phyloP scores from a whole-genome alignment of 2,888 invertebrate species.

The Orgyia antiqua region DNA sequence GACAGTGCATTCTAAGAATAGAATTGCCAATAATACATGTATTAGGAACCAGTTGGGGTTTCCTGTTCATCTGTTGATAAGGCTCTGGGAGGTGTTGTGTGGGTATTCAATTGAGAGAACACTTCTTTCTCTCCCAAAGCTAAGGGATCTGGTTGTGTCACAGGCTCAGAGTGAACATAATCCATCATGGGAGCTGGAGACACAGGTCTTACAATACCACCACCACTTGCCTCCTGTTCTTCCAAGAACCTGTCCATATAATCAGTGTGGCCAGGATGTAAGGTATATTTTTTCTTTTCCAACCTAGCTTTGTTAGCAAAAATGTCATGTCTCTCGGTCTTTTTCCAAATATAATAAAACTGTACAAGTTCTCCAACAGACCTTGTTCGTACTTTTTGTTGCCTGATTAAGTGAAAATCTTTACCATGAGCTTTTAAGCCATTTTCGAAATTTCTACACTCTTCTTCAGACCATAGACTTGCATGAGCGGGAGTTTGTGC shows the following conservation, averaged over 20 bases:
- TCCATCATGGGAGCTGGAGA: conserved; percentile 83
- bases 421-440: conserved; percentile 96
- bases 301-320: conserved; percentile 91
- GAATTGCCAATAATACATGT: conserved; percentile 44
- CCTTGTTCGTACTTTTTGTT: conserved; percentile 94
- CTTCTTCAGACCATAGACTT: conserved; percentile 97
- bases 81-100: conserved; percentile 54
- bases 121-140: conserved; percentile 72
- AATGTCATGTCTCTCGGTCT: conserved; percentile 97
- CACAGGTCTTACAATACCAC: conserved; percentile 71
- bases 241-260: conserved; percentile 96
- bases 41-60: conserved; percentile 65
- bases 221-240: conserved; percentile 88
- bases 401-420: conserved; percentile 96
- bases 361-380: conserved; percentile 98
- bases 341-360: conserved; percentile 98
- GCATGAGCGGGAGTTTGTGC: conserved; percentile 84
- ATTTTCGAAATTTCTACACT: conserved; percentile 97
- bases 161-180: conserved; percentile 54
- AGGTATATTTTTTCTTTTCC: conserved; percentile 94
- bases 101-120: conserved; percentile 64
- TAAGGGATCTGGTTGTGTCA: conserved; percentile 65
- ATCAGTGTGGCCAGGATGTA: conserved; percentile 95
- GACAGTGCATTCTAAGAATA: conserved; percentile 51
- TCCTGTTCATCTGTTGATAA: conserved; percentile 66